Evolutionary conservation across 2,113 vertebrate genomes (phyloP), one percentile per base, ranked within the genome.

Genomic region (Psephotus haematonotus): DNA sequence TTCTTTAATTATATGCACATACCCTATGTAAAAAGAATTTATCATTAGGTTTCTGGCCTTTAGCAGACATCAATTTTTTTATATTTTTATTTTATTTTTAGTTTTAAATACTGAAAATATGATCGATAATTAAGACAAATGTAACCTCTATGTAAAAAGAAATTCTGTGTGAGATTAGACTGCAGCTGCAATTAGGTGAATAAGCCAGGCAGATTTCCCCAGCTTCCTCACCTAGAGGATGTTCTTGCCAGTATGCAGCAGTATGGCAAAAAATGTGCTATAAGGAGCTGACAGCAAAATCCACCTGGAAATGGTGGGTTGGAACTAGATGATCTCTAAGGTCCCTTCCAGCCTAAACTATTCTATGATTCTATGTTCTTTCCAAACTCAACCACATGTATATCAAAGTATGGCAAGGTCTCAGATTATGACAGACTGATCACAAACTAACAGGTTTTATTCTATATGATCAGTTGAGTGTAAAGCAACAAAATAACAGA

Each of bases 1-100:
- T 84, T 63, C n/a, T 93, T 94, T 88, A 60, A 93, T 91, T 86
- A 94, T 24, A 86, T 47, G 59, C 33, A 92, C 41, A 76, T 70
- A 91, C 6, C 7, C 29, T 24, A 77, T 29, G 28, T 46, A 88
- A 92, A 93, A 94, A 55, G 75, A 90, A 94, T 88, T 90, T 63
- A 50, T 35, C 16, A 7, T 86, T 47, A 39, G 29, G 8, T 39
- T 77, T 82, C 74, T 39, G 9, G 59, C n/a, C 65, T 95, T 71
- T 43, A 79, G 33, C 17, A 64, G 62, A 57, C 37, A 49, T 46
- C 69, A 10, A 10, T 62, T 81, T 57, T 76, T 57, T 65, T 55
- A 55, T 20, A 55, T 55, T 55, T 55, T 55, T 33, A 55, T 57
- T 33, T 33, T 33, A 57, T 33, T 33, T 57, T 92, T 76, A 72